These are phyloP conservation scores for Sylvia atricapilla DNA, from an alignment of 2,113 vertebrate genomes.

Conservation along the genomic window DNA sequence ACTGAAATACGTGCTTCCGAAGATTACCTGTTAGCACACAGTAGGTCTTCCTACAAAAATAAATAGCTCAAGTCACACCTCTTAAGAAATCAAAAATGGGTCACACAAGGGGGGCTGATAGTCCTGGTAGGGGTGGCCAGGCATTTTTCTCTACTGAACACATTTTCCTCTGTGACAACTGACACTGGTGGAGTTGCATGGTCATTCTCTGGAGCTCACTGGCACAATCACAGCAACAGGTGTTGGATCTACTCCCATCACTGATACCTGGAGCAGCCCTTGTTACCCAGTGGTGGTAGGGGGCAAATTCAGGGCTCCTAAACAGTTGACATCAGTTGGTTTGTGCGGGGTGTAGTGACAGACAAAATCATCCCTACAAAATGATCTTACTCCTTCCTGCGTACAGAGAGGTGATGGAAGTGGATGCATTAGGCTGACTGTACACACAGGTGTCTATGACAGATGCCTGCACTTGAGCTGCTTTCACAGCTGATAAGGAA, in stretches of 20 bases:
- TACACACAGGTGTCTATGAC: background rate
- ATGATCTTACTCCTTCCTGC: background rate
- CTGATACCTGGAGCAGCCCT: background rate
- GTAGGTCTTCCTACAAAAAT: background rate
- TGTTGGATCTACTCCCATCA: background rate
- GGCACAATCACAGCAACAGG: background rate
- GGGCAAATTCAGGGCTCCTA: background rate
- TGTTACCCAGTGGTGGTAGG: background rate
- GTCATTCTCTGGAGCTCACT: background rate
- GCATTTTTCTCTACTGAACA: background rate
- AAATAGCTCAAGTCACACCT: background rate
- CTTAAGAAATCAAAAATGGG: background rate
- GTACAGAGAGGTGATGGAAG: background rate
- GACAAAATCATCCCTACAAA: background rate
- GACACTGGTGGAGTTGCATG: accelerated
- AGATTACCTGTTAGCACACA: background rate
- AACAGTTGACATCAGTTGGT: background rate
- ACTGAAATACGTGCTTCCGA: background rate
- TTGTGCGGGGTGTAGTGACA: background rate
- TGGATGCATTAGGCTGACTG: background rate
- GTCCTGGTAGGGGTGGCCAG: background rate
- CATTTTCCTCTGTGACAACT: accelerated
- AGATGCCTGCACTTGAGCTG: background rate
- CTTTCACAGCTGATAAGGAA: background rate
- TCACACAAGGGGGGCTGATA: background rate